Evolutionary conservation across 2,113 vertebrate species (phyloP).

Genomic region (Hemiprocne comata): DNA sequence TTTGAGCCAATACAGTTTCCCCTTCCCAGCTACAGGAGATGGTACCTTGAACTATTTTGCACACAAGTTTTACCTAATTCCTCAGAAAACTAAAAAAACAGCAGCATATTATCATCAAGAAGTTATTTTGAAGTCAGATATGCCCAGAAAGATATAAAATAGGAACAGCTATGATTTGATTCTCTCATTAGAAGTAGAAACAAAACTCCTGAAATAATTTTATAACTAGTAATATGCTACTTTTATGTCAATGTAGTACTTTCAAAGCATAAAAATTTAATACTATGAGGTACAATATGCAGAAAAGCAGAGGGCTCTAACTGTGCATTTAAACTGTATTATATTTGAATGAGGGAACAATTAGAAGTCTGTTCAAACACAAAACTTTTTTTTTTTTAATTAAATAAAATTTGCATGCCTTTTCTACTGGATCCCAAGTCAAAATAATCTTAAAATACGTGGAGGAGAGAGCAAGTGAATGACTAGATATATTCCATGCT

Average conservation of each 20-base stretch:
- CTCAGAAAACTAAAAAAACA: constrained; percentile 10
- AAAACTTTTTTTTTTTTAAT: not conserved
- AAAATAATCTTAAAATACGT: not conserved
- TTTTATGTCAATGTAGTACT: not conserved
- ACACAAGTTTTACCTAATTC: constrained; percentile 8
- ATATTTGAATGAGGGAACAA: not conserved
- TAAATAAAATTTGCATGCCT: not conserved
- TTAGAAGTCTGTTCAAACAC: not conserved
- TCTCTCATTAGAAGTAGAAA: constrained; percentile 34
- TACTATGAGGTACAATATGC: not conserved
- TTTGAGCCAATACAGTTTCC: constrained; percentile 32
- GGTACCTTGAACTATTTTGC: constrained; percentile 13
- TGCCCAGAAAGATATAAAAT: not conserved
- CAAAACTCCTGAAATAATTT: constrained; percentile 29
- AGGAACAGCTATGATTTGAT: not conserved
- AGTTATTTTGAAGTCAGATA: not conserved
- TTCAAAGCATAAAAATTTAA: not conserved
- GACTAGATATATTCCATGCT: fast-evolving
- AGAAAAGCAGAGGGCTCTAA: not conserved
- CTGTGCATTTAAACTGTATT: not conserved
- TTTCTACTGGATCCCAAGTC: not conserved
- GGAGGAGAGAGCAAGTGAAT: fast-evolving
- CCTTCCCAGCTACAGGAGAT: not conserved
- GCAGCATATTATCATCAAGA: not conserved
- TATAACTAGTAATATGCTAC: not conserved